Conservation (phyloP, 1,140 invertebrate genomes). For the Drosophila ohnishii region DNA sequence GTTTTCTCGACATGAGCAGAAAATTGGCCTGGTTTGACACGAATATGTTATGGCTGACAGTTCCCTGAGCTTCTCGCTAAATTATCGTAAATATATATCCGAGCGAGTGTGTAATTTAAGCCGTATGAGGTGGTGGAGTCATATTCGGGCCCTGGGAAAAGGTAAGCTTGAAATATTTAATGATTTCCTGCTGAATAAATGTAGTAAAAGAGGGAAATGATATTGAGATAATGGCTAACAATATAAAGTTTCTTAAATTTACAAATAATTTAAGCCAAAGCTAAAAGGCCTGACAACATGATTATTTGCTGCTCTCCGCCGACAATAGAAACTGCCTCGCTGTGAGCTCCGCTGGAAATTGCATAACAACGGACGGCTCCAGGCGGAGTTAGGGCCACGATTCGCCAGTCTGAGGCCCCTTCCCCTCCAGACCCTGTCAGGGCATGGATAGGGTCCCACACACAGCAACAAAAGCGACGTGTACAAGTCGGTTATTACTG, state of each 20-base stretch:
- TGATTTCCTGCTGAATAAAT: background rate
- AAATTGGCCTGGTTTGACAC: slow-evolving; percentile 61
- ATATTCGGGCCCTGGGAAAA: slow-evolving; percentile 1
- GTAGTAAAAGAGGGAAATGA: no score
- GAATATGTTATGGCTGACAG: slow-evolving; percentile 47
- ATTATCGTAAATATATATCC: slow-evolving; percentile 48
- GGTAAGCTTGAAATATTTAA: background rate
- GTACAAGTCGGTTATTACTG: slow-evolving; percentile 73
- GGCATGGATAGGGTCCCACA: slow-evolving; percentile 46
- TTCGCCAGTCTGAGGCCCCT: slow-evolving; percentile 9
- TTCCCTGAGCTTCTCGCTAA: slow-evolving; percentile 24
- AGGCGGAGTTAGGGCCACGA: slow-evolving; percentile 30
- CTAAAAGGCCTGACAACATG: slow-evolving; percentile 29
- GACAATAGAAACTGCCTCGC: slow-evolving; percentile 30
- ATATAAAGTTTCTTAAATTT: slow-evolving; percentile 6
- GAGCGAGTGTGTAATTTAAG: slow-evolving; percentile 31
- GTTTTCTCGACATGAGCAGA: slow-evolving; percentile 44
- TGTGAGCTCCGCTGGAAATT: slow-evolving; percentile 16
- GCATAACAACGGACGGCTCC: slow-evolving; percentile 34
- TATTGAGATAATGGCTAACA: background rate
- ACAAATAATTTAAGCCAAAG: slow-evolving; percentile 13
- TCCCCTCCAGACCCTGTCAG: slow-evolving; percentile 7
- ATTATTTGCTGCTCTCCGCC: slow-evolving; percentile 24
- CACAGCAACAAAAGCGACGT: slow-evolving; percentile 44
- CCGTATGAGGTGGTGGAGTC: slow-evolving; percentile 3